Evolutionary conservation across 2,888 invertebrate genomes (phyloP).

Genomic region (Epirrhoe alternata): DNA sequence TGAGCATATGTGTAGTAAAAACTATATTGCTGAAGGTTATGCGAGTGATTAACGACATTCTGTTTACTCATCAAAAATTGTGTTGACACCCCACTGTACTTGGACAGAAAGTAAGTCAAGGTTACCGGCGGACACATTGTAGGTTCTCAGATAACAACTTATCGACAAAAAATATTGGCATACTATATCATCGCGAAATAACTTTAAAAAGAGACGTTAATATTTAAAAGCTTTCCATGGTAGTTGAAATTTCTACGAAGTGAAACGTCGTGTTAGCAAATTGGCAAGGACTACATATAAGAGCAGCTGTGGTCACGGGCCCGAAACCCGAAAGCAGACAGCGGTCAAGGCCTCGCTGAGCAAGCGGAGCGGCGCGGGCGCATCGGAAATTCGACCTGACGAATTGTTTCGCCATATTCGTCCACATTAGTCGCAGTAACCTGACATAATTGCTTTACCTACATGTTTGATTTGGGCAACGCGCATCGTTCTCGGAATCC

Average conservation of each 20-base stretch:
- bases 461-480: slow-evolving; percentile 17
- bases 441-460: slow-evolving; percentile 39
- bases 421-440: slow-evolving; percentile 44
- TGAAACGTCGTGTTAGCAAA: slow-evolving; percentile 19
- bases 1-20: not conserved
- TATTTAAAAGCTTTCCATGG: not conserved
- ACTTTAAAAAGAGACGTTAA: slow-evolving; percentile 21
- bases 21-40: slow-evolving; percentile 21
- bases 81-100: slow-evolving; percentile 31
- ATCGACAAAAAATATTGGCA: slow-evolving; percentile 42
- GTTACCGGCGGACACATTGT: slow-evolving; percentile 28
- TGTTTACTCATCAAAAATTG: slow-evolving; percentile 35
- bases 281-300: slow-evolving; percentile 45
- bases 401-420: slow-evolving; percentile 53
- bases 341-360: slow-evolving; percentile 78
- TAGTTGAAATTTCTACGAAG: slow-evolving; percentile 2
- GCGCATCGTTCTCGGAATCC: slow-evolving; percentile 28
- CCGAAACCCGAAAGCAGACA: slow-evolving; percentile 53
- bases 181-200: slow-evolving; percentile 45
- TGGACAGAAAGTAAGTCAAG: slow-evolving; percentile 41
- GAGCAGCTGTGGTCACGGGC: slow-evolving; percentile 32
- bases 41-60: slow-evolving; percentile 22
- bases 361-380: slow-evolving; percentile 59
- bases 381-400: slow-evolving; percentile 64
- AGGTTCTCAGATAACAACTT: slow-evolving; percentile 34